Evolutionary conservation across 2,888 invertebrate genomes (phyloP), one percentile per base, ranked within the genome.

Genomic region (Dasypolia templi): DNA sequence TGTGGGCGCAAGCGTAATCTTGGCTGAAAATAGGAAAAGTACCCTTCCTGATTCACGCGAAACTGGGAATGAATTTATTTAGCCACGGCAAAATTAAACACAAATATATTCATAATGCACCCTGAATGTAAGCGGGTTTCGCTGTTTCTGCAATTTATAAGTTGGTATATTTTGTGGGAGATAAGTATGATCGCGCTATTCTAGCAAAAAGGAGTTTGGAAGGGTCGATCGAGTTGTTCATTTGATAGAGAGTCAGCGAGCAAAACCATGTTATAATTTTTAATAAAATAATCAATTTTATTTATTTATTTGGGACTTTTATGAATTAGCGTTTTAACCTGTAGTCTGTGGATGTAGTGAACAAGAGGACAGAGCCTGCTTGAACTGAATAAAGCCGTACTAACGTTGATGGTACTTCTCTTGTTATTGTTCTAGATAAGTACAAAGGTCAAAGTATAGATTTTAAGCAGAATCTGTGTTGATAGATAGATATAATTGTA

Each of bases 41-140:
- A 91, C 91, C 89, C 90, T 91, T n/a, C 87, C 88, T 92, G 89
- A 92, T 91, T 92, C 92, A 92, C 91, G 89, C 88, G 84, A 84
- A 76, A 89, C 89, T 88, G 88, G 85, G 87, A 92, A 93, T 92
- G 89, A 93, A 93, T 92, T 92, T 92, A 92, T 93, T 92, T 91
- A 89, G 87, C 88, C 86, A 79, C 86, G 85, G 84, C 87, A 79
- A 92, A 93, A 93, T 92, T 91, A 91, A 91, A 89, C 87, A 88
- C 86, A 90, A 89, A 91, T 91, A 90, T 89, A 91, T 91, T 92
- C 90, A 85, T 83, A 82, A 79, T 83, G 85, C 81, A 68, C 35
- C 35, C 74, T 49, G 63, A 70, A 55, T 55, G 70, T 81, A 67
- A 68, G 84, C 70, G 71, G 35, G 71, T 66, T 75, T 79, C 26